These are phyloP conservation scores for Camponotus floridanus DNA, from an alignment of 1,140 invertebrate genomes.

Conservation along the genomic window DNA sequence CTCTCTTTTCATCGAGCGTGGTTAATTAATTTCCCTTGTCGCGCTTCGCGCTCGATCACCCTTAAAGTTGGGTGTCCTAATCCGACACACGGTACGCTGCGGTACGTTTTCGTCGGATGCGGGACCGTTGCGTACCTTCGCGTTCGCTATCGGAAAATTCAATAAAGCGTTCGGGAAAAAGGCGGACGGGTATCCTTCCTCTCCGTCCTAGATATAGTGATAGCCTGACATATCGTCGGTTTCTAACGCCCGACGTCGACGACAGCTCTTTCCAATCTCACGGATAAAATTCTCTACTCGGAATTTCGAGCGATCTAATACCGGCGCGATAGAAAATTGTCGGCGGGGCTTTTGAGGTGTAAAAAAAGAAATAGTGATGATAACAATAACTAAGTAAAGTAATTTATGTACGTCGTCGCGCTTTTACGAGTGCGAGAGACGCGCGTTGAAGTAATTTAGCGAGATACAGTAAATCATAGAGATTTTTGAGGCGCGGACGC, in stretches of 20 bases:
- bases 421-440: background rate
- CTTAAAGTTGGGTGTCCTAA: conserved; percentile 43
- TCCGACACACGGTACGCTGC: conserved; percentile 9
- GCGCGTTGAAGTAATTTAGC: conserved; percentile 27
- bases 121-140: conserved; percentile 38
- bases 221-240: conserved; percentile 61
- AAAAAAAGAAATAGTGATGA: background rate
- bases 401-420: conserved; percentile 19
- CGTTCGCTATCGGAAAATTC: conserved; percentile 56
- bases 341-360: background rate
- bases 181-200: conserved; percentile 42
- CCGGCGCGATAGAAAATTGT: background rate
- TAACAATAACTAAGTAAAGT: background rate
- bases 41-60: conserved; percentile 38
- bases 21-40: conserved; percentile 68
- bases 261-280: conserved; percentile 63
- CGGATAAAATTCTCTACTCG: conserved; percentile 35
- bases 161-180: conserved; percentile 67
- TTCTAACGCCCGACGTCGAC: conserved; percentile 47
- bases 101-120: conserved; percentile 49
- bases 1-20: conserved; percentile 21
- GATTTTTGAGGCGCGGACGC: conserved; percentile 62
- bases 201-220: conserved; percentile 50
- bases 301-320: conserved; percentile 33
- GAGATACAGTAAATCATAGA: conserved; percentile 56